Evolutionary conservation across 1,140 invertebrate genomes (phyloP).

Genomic region (Ostrea edulis): DNA sequence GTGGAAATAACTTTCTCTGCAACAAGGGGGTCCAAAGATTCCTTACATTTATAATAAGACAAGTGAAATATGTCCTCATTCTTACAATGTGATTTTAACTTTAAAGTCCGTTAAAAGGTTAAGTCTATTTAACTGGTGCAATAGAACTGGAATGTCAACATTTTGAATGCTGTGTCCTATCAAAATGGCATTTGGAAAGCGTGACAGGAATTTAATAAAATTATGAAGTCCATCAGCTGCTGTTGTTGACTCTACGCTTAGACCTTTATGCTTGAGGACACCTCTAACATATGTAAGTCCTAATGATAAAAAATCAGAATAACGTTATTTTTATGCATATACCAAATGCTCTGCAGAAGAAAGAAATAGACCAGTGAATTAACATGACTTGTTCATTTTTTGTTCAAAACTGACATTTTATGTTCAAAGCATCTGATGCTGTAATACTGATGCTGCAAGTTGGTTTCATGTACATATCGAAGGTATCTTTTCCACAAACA

Average conservation of each 20-base stretch:
- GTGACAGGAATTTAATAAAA: constrained; percentile 15
- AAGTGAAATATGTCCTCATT: constrained; percentile 33
- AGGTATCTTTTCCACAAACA: neutral
- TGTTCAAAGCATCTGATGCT: constrained; percentile 38
- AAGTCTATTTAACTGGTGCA: too few species aligned
- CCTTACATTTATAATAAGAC: constrained; percentile 16
- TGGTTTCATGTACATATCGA: constrained; percentile 31
- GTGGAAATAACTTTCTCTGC: neutral
- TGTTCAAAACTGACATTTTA: too few species aligned
- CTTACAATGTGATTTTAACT: constrained; percentile 12
- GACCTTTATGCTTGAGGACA: too few species aligned
- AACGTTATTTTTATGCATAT: too few species aligned
- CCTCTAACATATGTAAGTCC: too few species aligned
- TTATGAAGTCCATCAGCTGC: constrained; percentile 17
- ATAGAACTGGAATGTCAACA: too few species aligned
- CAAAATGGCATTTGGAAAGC: too few species aligned
- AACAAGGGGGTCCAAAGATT: constrained; percentile 44
- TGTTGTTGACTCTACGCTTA: neutral
- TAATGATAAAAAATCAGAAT: too few species aligned
- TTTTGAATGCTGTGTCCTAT: too few species aligned
- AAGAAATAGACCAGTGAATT: too few species aligned
- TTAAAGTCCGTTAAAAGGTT: constrained; percentile 19
- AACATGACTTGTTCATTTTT: too few species aligned
- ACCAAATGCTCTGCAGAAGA: too few species aligned
- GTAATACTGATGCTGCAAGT: constrained; percentile 4